Evolutionary conservation across 2,113 vertebrate species (phyloP).

Genomic region (Sisor rabdophorus): DNA sequence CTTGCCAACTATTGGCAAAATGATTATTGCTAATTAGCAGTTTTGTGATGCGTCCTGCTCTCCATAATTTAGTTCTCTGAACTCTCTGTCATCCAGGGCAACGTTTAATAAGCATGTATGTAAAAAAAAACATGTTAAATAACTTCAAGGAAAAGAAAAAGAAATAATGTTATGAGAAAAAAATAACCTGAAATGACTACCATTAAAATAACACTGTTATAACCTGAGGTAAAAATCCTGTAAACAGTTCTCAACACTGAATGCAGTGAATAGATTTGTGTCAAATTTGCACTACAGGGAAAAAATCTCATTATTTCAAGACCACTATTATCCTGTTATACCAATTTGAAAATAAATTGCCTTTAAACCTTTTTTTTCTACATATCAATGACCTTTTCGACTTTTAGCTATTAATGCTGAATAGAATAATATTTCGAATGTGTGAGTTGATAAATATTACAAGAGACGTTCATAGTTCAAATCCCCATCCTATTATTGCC

Average conservation of each 20-base stretch:
- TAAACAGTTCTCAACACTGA: neutral
- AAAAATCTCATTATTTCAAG: conserved; percentile 28
- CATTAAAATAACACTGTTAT: too few relatives aligned
- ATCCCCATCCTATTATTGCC: conserved; percentile 47
- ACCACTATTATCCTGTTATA: conserved; percentile 16
- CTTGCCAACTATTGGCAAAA: conserved; percentile 75
- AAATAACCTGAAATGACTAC: too few relatives aligned
- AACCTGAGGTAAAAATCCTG: conserved; percentile 8
- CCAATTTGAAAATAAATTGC: conserved; percentile 34
- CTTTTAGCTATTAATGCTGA: conserved; percentile 39
- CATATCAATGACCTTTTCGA: conserved; percentile 43
- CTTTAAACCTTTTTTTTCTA: conserved; percentile 40
- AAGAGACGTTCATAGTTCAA: conserved; percentile 52
- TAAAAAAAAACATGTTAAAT: too few relatives aligned
- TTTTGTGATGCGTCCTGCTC: conserved; percentile 73
- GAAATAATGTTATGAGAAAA: too few relatives aligned
- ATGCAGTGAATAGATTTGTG: conserved; percentile 8
- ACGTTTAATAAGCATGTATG: conserved; percentile 33
- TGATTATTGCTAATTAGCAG: conserved; percentile 82
- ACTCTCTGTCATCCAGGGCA: conserved; percentile 46
- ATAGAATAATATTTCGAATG: conserved; percentile 48
- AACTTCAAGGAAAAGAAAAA: too few relatives aligned
- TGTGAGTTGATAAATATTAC: conserved; percentile 54
- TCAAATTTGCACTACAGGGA: conserved; percentile 8
- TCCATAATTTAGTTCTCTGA: conserved; percentile 71